A percentile compares a stretch with the other conserved stretches of the same genome.
These are phyloP conservation scores for Tenualosa thibaudeaui DNA, from an alignment of 2,797 vertebrate genomes.

Conservation along the genomic window DNA sequence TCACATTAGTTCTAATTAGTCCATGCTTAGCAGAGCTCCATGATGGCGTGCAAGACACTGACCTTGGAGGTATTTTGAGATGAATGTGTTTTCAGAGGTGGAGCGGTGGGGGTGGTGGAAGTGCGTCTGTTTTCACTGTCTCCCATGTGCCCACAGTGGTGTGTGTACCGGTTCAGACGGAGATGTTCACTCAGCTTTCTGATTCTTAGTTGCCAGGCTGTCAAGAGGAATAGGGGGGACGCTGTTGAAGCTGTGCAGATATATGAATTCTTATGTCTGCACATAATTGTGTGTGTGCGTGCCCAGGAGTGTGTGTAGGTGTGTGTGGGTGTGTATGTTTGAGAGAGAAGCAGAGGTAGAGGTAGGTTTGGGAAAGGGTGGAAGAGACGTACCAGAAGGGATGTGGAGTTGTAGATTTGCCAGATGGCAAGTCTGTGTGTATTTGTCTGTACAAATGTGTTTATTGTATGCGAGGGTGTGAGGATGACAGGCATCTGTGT, in stretches of 20 bases:
- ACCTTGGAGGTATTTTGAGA: slow-evolving; percentile 68
- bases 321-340: slow-evolving; percentile 21
- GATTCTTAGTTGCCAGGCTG: background rate
- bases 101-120: background rate
- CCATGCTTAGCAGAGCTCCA: slow-evolving; percentile 60
- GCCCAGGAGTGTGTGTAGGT: background rate
- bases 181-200: background rate
- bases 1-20: slow-evolving; percentile 69
- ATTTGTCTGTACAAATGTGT: background rate
- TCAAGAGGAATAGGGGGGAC: background rate
- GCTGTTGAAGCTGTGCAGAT: background rate
- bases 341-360: too few relatives aligned
- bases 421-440: background rate
- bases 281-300: slow-evolving; percentile 28
- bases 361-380: background rate
- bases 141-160: background rate
- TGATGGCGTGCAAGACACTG: slow-evolving; percentile 51
- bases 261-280: background rate
- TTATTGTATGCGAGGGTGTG: background rate
- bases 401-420: background rate
- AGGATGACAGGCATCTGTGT: background rate
- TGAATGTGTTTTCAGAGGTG: slow-evolving; percentile 43
- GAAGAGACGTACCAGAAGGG: background rate
- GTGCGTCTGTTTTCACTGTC: background rate
- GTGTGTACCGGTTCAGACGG: background rate